Evolutionary conservation across 2,888 invertebrate species (phyloP), one percentile per base, ranked within the genome.

Genomic region (Crocallis elinguaria): DNA sequence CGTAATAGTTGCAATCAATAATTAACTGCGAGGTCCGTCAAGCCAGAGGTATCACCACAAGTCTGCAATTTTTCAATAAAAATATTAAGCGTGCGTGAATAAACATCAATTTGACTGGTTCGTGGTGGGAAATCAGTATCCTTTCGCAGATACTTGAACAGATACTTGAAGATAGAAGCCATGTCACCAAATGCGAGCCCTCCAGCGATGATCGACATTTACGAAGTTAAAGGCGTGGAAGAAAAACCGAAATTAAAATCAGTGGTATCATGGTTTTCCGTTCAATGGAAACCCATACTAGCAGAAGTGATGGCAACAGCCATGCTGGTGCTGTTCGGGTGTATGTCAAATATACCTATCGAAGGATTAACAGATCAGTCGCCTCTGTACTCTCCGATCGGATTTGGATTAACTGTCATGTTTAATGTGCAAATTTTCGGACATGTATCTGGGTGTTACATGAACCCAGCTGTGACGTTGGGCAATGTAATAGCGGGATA

Each of bases 391-490:
- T 71, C 84, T 0, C 85, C 93, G 0, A 63, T 95, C 1, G 88
- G 92, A 32, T 96, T 96, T 69, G 96, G 96, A 41, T 84, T 96
- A 29, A 92, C 93, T 0, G 94, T 96, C 39, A 88, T 95, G 79
- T 85, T 95, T 29, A 91, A 94, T 58, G 93, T 96, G 42, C 94
- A 95, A 93, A 93, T 93, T 49, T 94, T 96, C 60, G 96, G 95
- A 1, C 96, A 96, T 71, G 92, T 96, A 38, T 96, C 96, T 21
- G 95, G 95, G 16, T 95, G 95, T 0, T 95, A 95, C 73, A 85
- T 96, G 71, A 96, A 96, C 81, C 96, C 96, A 0, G 93, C 94
- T 0, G 95, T 96, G 3, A 95, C 96, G 0, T 75, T 95, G 3
- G 94, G 94, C 0, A 93, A 95, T 0, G 85, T 94, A 0, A 76